These are phyloP conservation scores for Heliconius nattereri DNA, from an alignment of 1,140 invertebrate species.

Conservation along the genomic window DNA sequence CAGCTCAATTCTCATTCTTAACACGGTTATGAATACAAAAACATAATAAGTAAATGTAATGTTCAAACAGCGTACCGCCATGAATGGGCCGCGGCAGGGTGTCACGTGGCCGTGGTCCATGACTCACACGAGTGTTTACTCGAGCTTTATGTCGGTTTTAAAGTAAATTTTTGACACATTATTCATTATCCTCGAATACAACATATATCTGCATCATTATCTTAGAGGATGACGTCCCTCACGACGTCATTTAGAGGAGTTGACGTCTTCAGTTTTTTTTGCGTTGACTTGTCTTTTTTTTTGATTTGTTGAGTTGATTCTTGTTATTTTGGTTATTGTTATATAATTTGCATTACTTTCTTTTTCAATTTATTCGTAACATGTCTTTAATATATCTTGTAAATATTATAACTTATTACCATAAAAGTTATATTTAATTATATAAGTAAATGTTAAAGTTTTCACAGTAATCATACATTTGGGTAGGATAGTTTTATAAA, in stretches of 20 bases:
- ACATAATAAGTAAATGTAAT: background rate
- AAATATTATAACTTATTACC: too few relatives aligned
- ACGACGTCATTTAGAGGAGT: background rate
- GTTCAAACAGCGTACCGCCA: background rate
- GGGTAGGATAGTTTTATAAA: too few relatives aligned
- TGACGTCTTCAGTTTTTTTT: background rate
- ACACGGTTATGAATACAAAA: too few relatives aligned
- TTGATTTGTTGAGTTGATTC: background rate
- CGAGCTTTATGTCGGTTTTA: background rate
- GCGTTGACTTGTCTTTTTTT: background rate
- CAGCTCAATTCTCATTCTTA: too few relatives aligned
- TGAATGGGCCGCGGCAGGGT: background rate
- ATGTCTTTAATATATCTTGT: background rate
- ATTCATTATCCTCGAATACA: background rate
- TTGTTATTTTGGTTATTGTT: conserved; percentile 8
- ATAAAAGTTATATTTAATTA: too few relatives aligned
- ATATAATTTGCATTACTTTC: background rate
- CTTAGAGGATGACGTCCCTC: background rate
- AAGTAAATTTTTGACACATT: background rate
- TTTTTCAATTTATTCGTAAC: background rate
- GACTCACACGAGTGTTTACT: background rate
- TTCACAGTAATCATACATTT: too few relatives aligned
- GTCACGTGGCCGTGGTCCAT: background rate
- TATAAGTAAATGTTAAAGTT: too few relatives aligned
- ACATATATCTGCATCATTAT: background rate